Evolutionary conservation across 2,113 vertebrate genomes (phyloP), one percentile per base, ranked within the genome.

Genomic region (Grus americana): DNA sequence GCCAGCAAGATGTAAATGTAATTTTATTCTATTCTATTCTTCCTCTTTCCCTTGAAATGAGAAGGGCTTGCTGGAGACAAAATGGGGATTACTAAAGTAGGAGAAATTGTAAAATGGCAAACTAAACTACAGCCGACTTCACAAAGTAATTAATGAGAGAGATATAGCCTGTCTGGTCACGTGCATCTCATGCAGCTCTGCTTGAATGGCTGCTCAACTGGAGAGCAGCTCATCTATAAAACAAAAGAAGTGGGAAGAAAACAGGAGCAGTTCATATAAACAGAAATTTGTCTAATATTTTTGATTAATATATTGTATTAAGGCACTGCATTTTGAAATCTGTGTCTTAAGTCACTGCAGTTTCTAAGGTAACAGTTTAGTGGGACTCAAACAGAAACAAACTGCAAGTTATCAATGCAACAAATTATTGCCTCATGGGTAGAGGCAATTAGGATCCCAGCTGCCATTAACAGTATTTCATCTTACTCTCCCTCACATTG

Each of bases 101-200:
- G 15, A 70, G 55, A 93, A 90, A 66, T 32, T 70, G 75, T 78
- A 63, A 96, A 94, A 88, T 92, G 85, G 88, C 85, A 96, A 94
- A 78, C 68, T 73, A 62, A 80, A 84, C 46, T 63, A 88, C 83
- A 92, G 55, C 21, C 1, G 11, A 71, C 38, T 82, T 83, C 50
- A 58, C 24, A 30, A 14, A 46, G 63, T 74, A 74, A 80, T 67
- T 80, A 93, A 84, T 34, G 47, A 65, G 46, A 59, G 34, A 75
- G 23, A 22, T 7, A 57, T 26, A 71, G 68, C 29, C 75, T 93
- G 65, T 78, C 79, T 82, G 55, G 72, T 71, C 74, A 42, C 17
- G 23, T 58, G 52, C 67, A 58, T 78, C 81, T 54, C 65, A 38
- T 3, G 18, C 57, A 71, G 74, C 79, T 63, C 79, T 70, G 78